Percentiles rank a stretch among this genome's conserved stretches.
phyloP scores from a whole-genome alignment of 1,140 invertebrate species.

The Orussus abietinus region DNA sequence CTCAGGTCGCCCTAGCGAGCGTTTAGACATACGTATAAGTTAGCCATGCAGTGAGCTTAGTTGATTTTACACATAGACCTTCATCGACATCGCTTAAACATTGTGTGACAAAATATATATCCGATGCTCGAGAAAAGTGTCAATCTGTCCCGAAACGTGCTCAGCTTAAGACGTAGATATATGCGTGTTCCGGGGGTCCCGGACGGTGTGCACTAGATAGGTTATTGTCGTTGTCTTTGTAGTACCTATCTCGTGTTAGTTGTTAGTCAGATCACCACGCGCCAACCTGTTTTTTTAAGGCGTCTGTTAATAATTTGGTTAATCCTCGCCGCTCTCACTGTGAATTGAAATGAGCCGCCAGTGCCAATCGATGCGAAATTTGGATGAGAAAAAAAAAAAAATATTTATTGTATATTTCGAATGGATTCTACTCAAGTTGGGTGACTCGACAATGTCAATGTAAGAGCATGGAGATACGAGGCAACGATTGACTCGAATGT shows the following conservation, averaged over 20 bases:
- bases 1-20: too few species aligned
- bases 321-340: conserved; percentile 22
- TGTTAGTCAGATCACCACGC: conserved; percentile 48
- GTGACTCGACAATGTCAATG: too few species aligned
- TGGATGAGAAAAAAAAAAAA: too few species aligned
- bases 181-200: conserved; percentile 12
- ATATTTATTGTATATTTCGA: too few species aligned
- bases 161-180: conserved; percentile 1
- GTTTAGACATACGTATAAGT: too few species aligned
- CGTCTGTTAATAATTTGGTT: conserved; percentile 35
- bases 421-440: too few species aligned
- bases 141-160: not conserved
- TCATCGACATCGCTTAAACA: not conserved
- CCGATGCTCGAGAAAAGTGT: not conserved
- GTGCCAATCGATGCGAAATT: too few species aligned
- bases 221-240: conserved; percentile 28
- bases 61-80: not conserved
- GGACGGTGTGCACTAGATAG: conserved; percentile 18
- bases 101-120: conserved; percentile 1
- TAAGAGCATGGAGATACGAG: too few species aligned
- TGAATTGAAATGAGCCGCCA: conserved; percentile 12
- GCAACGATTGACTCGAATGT: too few species aligned
- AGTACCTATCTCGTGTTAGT: conserved; percentile 48
- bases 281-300: conserved; percentile 46
- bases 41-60: not conserved